phyloP scores from a whole-genome alignment of 2,888 invertebrate species.

The Ptychoptera contaminata region DNA sequence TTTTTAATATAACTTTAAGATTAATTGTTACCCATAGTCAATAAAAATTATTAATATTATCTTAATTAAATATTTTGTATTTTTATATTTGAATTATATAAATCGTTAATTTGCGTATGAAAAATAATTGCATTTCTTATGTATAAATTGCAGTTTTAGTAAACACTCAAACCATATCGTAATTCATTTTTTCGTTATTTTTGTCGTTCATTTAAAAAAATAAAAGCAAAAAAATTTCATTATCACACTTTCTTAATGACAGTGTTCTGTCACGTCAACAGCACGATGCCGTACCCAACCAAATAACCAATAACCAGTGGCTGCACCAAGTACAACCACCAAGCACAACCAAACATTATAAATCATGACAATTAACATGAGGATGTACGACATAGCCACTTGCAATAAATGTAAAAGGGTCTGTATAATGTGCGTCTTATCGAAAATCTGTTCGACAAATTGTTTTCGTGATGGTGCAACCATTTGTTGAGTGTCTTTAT shows the following conservation, averaged over 20 bases:
- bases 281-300: slow-evolving; percentile 23
- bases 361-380: slow-evolving; percentile 29
- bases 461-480: slow-evolving; percentile 9
- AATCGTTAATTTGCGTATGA: no score
- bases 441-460: slow-evolving; percentile 15
- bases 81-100: no score
- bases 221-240: no score
- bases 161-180: no score
- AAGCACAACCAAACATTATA: slow-evolving; percentile 29
- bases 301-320: slow-evolving; percentile 25
- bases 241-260: slow-evolving; percentile 19
- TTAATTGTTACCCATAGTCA: no score
- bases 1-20: no score
- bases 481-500: background rate
- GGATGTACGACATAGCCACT: slow-evolving; percentile 23
- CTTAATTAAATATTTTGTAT: no score
- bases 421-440: slow-evolving; percentile 21
- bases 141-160: no score
- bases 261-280: slow-evolving; percentile 22
- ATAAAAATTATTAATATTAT: no score
- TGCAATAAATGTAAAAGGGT: slow-evolving; percentile 23
- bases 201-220: no score
- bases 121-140: no score
- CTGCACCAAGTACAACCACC: slow-evolving; percentile 24
- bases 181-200: no score